Evolutionary conservation across 2,797 vertebrate genomes (phyloP).

Genomic region (Girardinus metallicus): DNA sequence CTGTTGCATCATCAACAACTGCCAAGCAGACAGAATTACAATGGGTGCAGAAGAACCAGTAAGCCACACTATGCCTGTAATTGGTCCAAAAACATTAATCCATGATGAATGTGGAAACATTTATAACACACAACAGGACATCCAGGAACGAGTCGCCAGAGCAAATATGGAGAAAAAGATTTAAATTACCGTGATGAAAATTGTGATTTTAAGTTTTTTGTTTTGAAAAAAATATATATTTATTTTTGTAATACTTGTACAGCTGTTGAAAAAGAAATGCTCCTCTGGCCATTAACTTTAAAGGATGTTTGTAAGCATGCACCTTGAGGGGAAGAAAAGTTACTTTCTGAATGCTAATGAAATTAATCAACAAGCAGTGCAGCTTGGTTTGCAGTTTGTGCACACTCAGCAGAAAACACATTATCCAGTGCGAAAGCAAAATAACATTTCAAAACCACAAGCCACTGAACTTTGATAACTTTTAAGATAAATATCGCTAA

Average conservation of each 20-base stretch:
- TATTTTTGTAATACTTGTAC: background rate
- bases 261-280: background rate
- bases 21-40: background rate
- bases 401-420: background rate
- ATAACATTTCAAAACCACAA: background rate
- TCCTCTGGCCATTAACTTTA: background rate
- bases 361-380: background rate
- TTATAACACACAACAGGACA: background rate
- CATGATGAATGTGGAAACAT: background rate
- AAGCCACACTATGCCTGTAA: background rate
- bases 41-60: background rate
- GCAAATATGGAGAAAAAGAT: no score
- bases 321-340: no score
- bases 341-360: background rate
- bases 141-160: no score
- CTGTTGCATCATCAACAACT: background rate
- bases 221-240: background rate
- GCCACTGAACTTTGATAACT: background rate
- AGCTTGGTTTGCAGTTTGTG: background rate
- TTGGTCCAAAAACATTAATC: background rate
- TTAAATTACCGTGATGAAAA: no score
- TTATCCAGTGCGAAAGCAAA: background rate
- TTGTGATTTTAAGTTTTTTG: no score
- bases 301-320: no score
- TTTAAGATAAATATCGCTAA: background rate